Evolutionary conservation across 2,888 invertebrate genomes (phyloP), one percentile per base, ranked within the genome.

Genomic region (Elgonia sp.): DNA sequence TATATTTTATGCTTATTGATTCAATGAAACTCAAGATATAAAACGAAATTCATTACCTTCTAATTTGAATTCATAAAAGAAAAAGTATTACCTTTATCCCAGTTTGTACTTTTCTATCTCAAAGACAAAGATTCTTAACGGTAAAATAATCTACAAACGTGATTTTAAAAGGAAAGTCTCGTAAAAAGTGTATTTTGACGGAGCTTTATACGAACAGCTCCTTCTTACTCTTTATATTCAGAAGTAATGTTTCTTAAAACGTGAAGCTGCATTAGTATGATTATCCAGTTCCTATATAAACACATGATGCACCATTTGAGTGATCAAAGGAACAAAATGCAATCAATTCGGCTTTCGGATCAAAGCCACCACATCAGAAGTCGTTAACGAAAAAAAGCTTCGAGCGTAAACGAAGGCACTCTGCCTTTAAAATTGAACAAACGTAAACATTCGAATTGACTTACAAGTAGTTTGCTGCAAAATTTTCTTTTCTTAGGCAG

Each of bases 261-360:
- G 20, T 14, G 21, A 18, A 63, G 40, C 53, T 63, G 53, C 53
- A 73, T 65, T 65, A 55, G 42, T 63, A 20, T 37, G 39, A 65
- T 75, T 67, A 75, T 40, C 60, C 39, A 20, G 53, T 53, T 62
- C 53, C 18, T 70, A 55, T 79, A 69, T 79, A 20, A 77, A 79
- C 42, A 63, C 70, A 60, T 62, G 70, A 84, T 84, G 79, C 84
- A 79, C 21, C 77, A 72, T 72, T 65, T 77, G 79, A 84, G 53
- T 70, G 84, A 79, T 84, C 84, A 84, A 84, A 84, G 84, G 79
- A 84, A 79, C 77, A 84, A 84, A 79, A 79, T 84, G 79, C 57
- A 84, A 84, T 84, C 84, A 79, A 77, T 77, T 39, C 77, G 50
- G 40, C 37, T 70, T 62, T 21, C 39, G 46, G 39, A 72, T 84